phyloP scores from a whole-genome alignment of 2,888 invertebrate species.

The Lucinisca nassula region DNA sequence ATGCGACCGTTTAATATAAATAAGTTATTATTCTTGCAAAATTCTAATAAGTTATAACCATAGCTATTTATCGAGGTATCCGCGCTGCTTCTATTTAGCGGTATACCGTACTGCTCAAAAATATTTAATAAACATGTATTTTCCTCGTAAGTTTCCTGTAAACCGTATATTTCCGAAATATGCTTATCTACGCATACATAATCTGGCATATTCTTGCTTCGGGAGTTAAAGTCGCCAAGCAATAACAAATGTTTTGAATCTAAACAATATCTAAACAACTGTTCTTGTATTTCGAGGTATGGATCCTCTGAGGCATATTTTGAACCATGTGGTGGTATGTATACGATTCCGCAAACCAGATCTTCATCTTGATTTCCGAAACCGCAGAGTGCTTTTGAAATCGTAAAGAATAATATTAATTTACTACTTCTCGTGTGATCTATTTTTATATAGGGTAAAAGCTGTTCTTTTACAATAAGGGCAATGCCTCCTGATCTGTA shows the following conservation, averaged over 20 bases:
- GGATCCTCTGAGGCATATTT: constrained; percentile 3
- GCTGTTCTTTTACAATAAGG: neutral
- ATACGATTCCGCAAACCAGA: neutral
- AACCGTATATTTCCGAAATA: neutral
- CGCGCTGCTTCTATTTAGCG: neutral
- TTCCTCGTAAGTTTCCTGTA: neutral
- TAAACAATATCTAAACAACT: no score
- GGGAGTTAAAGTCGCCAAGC: constrained; percentile 23
- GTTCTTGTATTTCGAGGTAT: constrained; percentile 14
- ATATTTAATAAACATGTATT: neutral
- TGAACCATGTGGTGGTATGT: constrained; percentile 6
- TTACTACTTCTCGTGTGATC: neutral
- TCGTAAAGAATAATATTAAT: neutral
- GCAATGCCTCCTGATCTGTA: constrained; percentile 15
- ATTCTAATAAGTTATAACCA: neutral
- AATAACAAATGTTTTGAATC: neutral
- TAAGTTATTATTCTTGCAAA: neutral
- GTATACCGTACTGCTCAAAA: neutral
- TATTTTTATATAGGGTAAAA: neutral
- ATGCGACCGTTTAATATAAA: neutral
- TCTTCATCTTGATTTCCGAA: no score
- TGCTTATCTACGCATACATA: neutral
- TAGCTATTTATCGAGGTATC: constrained; percentile 4
- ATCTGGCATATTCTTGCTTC: neutral
- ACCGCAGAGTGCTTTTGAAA: neutral